Percentiles rank a stretch among this genome's conserved stretches.
phyloP scores from a whole-genome alignment of 2,113 vertebrate species.

The Mohoua ochrocephala region DNA sequence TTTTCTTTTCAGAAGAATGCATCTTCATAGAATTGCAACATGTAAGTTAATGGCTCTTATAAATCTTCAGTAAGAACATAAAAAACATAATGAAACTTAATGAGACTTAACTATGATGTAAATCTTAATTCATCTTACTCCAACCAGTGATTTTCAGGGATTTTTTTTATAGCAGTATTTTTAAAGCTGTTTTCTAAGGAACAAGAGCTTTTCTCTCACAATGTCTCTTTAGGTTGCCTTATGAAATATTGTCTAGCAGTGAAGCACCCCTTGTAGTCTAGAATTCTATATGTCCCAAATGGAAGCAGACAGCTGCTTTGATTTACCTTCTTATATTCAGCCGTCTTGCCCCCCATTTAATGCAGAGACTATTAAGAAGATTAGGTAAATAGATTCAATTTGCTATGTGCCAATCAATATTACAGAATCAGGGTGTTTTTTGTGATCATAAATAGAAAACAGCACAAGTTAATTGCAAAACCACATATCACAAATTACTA shows the following conservation, averaged over 20 bases:
- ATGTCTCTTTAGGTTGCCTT: not conserved
- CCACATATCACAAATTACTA: not conserved
- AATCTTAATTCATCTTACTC: slow-evolving; percentile 21
- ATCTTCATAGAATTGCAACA: not conserved
- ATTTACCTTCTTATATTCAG: not conserved
- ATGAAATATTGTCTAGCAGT: not conserved
- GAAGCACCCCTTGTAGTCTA: not conserved
- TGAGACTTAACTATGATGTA: not conserved
- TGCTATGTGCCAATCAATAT: not conserved
- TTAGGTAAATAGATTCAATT: slow-evolving; percentile 16
- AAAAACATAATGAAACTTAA: slow-evolving; percentile 3
- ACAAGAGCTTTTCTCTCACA: not conserved
- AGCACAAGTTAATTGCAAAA: not conserved
- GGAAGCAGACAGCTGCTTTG: not conserved
- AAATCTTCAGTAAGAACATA: not conserved
- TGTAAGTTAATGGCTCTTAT: not conserved
- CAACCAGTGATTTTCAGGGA: not conserved
- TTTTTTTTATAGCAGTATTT: slow-evolving; percentile 11
- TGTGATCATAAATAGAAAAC: not conserved
- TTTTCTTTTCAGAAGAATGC: not conserved
- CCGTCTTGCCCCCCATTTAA: not conserved
- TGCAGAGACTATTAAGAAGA: not conserved
- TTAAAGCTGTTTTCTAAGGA: slow-evolving; percentile 12
- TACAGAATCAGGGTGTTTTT: not conserved
- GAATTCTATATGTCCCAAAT: not conserved